Percentiles rank a stretch among this genome's conserved stretches.
Conservation (phyloP, 2,888 invertebrate species). For the Ormyrus rosae region DNA sequence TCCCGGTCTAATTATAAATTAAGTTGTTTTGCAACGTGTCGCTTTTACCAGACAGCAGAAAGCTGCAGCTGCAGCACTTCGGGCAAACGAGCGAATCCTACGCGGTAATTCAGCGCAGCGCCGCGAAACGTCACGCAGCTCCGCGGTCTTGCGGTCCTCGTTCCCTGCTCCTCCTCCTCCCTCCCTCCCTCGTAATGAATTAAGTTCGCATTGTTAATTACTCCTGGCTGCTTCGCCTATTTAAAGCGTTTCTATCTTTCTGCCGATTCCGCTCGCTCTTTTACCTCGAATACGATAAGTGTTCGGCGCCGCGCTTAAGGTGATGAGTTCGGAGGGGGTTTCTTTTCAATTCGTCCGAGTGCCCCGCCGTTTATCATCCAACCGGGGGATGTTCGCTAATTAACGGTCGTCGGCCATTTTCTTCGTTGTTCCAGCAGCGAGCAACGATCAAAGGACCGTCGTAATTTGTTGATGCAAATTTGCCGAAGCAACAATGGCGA, state of each 20-base stretch:
- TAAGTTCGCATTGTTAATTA: conserved; percentile 70
- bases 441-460: no score
- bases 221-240: conserved; percentile 57
- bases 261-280: neutral
- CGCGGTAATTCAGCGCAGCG: conserved; percentile 58
- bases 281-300: neutral
- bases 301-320: no score
- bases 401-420: no score
- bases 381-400: no score
- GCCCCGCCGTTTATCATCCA: neutral
- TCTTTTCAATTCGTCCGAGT: conserved; percentile 4
- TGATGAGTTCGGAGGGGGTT: neutral
- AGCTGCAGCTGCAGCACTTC: conserved; percentile 20
- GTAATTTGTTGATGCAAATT: no score
- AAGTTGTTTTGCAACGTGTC: conserved; percentile 55
- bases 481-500: no score
- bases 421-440: no score
- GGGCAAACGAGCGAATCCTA: conserved; percentile 11
- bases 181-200: conserved; percentile 66
- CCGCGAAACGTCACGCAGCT: conserved; percentile 65
- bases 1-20: conserved; percentile 50
- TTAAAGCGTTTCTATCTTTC: conserved; percentile 56
- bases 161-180: neutral
- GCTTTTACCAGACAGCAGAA: conserved; percentile 34
- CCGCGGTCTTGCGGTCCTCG: conserved; percentile 60